phyloP scores from a whole-genome alignment of 2,797 vertebrate species.

The Hybognathus amarus region DNA sequence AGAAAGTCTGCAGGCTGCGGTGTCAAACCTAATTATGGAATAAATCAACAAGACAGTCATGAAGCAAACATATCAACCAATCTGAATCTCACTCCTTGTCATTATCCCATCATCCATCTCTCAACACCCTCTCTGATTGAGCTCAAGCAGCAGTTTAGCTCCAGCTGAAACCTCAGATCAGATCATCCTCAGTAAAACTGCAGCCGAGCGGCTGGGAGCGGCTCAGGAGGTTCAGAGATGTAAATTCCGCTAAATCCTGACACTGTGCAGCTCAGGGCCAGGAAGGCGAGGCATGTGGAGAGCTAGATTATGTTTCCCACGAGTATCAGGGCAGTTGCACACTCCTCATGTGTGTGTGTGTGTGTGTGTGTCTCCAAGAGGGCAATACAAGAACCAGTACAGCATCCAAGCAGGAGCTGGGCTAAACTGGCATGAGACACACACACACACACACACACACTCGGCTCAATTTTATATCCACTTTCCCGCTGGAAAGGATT shows the following conservation, averaged over 20 bases:
- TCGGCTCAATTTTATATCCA: conserved; percentile 10
- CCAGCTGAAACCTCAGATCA: conserved; percentile 53
- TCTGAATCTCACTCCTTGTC: background rate
- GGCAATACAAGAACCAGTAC: conserved; percentile 51
- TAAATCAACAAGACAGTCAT: background rate
- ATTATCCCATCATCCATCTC: background rate
- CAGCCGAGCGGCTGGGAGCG: conserved; percentile 42
- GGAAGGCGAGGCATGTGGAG: conserved; percentile 56
- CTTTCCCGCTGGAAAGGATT: background rate
- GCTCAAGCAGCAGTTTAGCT: conserved; percentile 47
- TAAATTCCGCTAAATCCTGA: conserved; percentile 63
- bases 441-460: background rate
- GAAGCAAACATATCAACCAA: background rate
- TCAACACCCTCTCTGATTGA: conserved; percentile 12
- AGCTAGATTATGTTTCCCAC: conserved; percentile 66
- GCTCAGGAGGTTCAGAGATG: conserved; percentile 62
- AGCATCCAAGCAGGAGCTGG: conserved; percentile 36
- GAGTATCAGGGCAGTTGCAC: conserved; percentile 63
- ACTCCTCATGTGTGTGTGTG: conserved; percentile 43
- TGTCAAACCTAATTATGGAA: background rate
- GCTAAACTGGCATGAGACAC: conserved; percentile 1
- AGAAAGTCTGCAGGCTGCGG: background rate
- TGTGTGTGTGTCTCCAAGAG: conserved; percentile 26
- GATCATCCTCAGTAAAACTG: conserved; percentile 60
- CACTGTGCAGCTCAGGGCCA: conserved; percentile 55